These are phyloP conservation scores for Azorinus chamasolen DNA, from an alignment of 2,888 invertebrate genomes.

Conservation along the genomic window DNA sequence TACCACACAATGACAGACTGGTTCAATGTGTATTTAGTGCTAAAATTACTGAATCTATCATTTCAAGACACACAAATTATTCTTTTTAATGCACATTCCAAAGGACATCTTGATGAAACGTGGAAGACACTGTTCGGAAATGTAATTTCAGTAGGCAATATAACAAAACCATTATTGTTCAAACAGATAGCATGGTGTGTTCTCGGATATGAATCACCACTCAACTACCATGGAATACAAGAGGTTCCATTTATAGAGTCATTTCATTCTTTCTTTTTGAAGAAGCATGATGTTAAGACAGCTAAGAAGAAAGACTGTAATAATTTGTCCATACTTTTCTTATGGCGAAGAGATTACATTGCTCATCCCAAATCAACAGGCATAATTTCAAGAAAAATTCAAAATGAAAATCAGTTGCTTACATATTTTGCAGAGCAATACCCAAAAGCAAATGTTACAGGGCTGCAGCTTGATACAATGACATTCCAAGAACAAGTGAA, in stretches of 20 bases:
- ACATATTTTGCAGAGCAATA: constrained; percentile 64
- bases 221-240: constrained; percentile 75
- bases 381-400: constrained; percentile 81
- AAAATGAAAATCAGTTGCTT: constrained; percentile 84
- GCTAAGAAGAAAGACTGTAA: constrained; percentile 74
- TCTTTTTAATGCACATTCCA: constrained; percentile 80
- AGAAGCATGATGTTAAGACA: constrained; percentile 55
- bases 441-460: constrained; percentile 71
- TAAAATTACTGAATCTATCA: constrained; percentile 68
- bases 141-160: constrained; percentile 66
- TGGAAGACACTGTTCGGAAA: constrained; percentile 82
- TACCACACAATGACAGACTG: constrained; percentile 83
- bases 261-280: constrained; percentile 82
- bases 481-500: constrained; percentile 81
- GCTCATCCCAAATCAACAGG: constrained; percentile 85
- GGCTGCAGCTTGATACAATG: constrained; percentile 81
- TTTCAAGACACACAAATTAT: constrained; percentile 77
- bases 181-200: constrained; percentile 80
- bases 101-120: constrained; percentile 78
- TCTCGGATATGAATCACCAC: constrained; percentile 83
- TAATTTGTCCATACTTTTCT: constrained; percentile 77
- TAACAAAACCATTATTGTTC: constrained; percentile 67
- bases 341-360: constrained; percentile 84
- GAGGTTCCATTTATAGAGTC: constrained; percentile 77
- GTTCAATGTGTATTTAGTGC: constrained; percentile 80